These are phyloP conservation scores for Zelleria hepariella DNA, from an alignment of 2,888 invertebrate species.

Conservation along the genomic window DNA sequence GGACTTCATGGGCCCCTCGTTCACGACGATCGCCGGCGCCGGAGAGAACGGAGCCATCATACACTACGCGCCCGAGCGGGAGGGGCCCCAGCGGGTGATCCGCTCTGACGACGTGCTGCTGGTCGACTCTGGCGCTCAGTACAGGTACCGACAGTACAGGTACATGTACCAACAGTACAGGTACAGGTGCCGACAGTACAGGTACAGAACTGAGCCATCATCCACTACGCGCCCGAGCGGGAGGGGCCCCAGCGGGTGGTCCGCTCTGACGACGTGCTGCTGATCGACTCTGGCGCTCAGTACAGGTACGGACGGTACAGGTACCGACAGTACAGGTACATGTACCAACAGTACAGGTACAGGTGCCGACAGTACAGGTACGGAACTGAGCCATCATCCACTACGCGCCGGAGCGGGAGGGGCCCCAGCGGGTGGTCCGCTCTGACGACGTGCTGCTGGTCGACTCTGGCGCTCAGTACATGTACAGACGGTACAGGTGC, in stretches of 20 bases:
- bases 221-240: conserved; percentile 87
- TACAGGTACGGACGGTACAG: conserved; percentile 66
- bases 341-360: too few relatives aligned
- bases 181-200: too few relatives aligned
- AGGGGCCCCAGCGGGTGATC: conserved; percentile 77
- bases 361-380: too few relatives aligned
- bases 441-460: conserved; percentile 86
- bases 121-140: conserved; percentile 93
- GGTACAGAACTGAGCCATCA: conserved; percentile 94
- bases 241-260: conserved; percentile 79
- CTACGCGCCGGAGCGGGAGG: conserved; percentile 82
- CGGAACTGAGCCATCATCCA: conserved; percentile 96
- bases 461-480: conserved; percentile 90
- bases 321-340: too few relatives aligned
- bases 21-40: conserved; percentile 91
- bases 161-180: too few relatives aligned
- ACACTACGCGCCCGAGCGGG: conserved; percentile 86
- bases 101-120: conserved; percentile 84
- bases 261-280: conserved; percentile 80
- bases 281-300: conserved; percentile 93
- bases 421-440: conserved; percentile 77
- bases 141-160: conserved; percentile 55
- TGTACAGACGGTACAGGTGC: too few relatives aligned
- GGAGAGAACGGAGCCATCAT: conserved; percentile 95
- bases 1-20: conserved; percentile 86